phyloP scores from a whole-genome alignment of 2,888 invertebrate species.

The Thelaira solivaga region DNA sequence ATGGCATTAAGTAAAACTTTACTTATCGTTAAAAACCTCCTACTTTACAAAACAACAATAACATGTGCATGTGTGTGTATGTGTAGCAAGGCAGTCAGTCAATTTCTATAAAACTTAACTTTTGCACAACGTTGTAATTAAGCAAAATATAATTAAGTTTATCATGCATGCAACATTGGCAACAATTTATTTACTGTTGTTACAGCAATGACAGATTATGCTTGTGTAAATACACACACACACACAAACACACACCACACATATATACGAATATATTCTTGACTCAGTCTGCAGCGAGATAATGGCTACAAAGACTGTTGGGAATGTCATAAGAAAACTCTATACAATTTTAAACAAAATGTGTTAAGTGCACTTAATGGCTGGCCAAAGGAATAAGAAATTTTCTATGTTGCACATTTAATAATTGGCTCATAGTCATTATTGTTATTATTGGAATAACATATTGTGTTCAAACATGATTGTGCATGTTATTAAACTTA shows the following conservation, averaged over 20 bases:
- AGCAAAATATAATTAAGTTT: constrained; percentile 74
- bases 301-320: constrained; percentile 3
- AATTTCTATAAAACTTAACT: constrained; percentile 35
- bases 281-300: neutral
- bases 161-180: constrained; percentile 73
- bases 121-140: constrained; percentile 67
- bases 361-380: constrained; percentile 22
- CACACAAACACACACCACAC: neutral
- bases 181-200: constrained; percentile 66
- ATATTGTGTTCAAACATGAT: constrained; percentile 63
- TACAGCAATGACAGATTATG: constrained; percentile 67
- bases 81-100: no score
- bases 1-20: constrained; percentile 72
- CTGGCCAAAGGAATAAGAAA: constrained; percentile 4
- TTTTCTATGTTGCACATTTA: constrained; percentile 38
- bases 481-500: constrained; percentile 65
- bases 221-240: constrained; percentile 3
- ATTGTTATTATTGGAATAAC: constrained; percentile 22
- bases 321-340: constrained; percentile 9
- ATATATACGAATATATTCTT: neutral
- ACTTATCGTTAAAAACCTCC: constrained; percentile 18
- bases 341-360: constrained; percentile 29
- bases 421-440: constrained; percentile 41
- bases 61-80: no score
- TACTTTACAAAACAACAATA: constrained; percentile 11